Evolutionary conservation across 2,888 invertebrate species (phyloP).

Genomic region (Lumbricus terrestris): DNA sequence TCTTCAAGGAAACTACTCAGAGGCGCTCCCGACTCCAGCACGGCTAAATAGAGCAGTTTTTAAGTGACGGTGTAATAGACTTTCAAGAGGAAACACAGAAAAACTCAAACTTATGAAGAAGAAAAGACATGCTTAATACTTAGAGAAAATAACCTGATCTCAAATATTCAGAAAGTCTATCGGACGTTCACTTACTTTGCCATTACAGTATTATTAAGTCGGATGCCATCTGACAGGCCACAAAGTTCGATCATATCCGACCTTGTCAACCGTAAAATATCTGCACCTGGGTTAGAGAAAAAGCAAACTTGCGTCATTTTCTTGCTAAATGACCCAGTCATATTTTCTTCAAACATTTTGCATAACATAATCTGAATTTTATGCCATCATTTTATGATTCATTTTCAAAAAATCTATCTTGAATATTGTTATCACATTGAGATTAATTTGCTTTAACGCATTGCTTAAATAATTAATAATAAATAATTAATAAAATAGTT

Average conservation of each 20-base stretch:
- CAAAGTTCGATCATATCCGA: slow-evolving; percentile 92
- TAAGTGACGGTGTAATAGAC: not conserved
- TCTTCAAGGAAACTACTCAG: no score
- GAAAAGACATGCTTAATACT: not conserved
- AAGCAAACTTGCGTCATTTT: not conserved
- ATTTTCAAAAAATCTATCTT: not conserved
- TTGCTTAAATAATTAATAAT: no score
- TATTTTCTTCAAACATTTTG: not conserved
- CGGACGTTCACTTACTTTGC: slow-evolving; percentile 11
- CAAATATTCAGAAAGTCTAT: not conserved
- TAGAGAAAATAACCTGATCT: not conserved
- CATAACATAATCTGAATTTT: not conserved
- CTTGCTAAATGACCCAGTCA: not conserved
- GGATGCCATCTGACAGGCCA: slow-evolving; percentile 88
- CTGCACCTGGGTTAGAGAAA: slow-evolving; percentile 63
- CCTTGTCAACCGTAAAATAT: slow-evolving; percentile 81
- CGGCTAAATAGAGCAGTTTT: no score
- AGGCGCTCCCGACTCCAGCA: no score
- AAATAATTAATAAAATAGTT: no score
- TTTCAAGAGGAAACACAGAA: not conserved
- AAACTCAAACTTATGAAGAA: not conserved
- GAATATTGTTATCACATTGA: not conserved
- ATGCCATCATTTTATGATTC: not conserved
- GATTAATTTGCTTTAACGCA: no score
- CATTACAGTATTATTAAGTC: slow-evolving; percentile 71